Conservation (phyloP, 2,888 invertebrate species). For the Pollenia griseotomentosa region DNA sequence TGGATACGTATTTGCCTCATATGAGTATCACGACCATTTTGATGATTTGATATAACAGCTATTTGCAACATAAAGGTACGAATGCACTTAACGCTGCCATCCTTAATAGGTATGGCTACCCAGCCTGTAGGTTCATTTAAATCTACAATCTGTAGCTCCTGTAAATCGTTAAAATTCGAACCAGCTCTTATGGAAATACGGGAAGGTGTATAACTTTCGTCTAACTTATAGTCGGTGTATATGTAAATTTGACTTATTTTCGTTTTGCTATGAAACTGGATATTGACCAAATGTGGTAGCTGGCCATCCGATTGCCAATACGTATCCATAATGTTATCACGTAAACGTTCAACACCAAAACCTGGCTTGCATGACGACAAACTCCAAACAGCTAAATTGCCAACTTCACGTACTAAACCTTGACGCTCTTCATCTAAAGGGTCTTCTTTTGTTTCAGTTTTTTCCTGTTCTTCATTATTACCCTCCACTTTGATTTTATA, state of each 20-base stretch:
- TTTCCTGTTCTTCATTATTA: conserved; percentile 77
- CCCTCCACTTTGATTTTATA: conserved; percentile 75
- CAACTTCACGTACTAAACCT: conserved; percentile 91
- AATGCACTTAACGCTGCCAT: conserved; percentile 93
- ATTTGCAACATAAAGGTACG: conserved; percentile 98
- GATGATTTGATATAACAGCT: conserved; percentile 98
- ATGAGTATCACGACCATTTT: conserved; percentile 99
- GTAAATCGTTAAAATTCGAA: conserved; percentile 97
- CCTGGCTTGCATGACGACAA: conserved; percentile 99
- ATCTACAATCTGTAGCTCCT: conserved; percentile 97
- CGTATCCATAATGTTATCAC: conserved; percentile 97
- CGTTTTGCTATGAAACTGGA: conserved; percentile 97
- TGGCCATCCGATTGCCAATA: conserved; percentile 99
- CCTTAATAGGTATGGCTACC: conserved; percentile 96
- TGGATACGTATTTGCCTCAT: conserved; percentile 98
- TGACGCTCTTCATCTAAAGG: conserved; percentile 82
- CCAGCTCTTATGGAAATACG: conserved; percentile 96
- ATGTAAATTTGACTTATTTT: conserved; percentile 97
- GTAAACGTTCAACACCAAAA: conserved; percentile 98
- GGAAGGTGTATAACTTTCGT: conserved; percentile 99
- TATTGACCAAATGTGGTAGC: conserved; percentile 98
- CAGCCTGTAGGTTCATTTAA: conserved; percentile 97
- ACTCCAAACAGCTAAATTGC: conserved; percentile 98
- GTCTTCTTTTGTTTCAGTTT: conserved; percentile 79
- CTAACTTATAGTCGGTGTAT: conserved; percentile 98